Evolutionary conservation across 2,113 vertebrate species (phyloP), one percentile per base, ranked within the genome.

Genomic region (Mesoclemmys tuberculata): DNA sequence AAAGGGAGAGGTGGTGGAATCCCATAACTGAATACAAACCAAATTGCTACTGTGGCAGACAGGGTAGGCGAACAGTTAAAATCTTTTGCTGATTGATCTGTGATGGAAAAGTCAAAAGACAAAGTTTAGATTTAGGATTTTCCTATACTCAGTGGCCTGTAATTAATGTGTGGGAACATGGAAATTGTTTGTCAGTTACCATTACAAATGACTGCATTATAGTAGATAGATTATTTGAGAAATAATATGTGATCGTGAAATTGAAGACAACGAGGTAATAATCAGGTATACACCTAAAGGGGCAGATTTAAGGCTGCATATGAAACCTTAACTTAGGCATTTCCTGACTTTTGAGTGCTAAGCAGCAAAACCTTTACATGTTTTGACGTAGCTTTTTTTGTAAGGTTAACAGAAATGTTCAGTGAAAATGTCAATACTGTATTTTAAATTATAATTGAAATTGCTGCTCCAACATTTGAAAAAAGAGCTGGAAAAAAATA

Each of bases 11-110:
- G 26, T 8, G 31, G 44, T 49, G 81, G 51, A 41, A 86, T 64
- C 35, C 51, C 0, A 0, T 13, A 31, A 8, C 48, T 90, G 44
- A 9, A 22, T 0, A 0, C 55, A 46, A 58, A 51, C 2, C 13
- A 79, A 56, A 52, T 2, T 35, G 64, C 52, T 82, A 86, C 90
- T 18, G 38, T 38, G 80, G 4, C 49, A 35, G 29, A 10, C 51
- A 52, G 51, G 51, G 16, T 52, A 52, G 18, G 51, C 18, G 16
- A 19, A 38, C 49, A 82, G 14, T 5, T 44, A 11, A 64, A 84
- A 41, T 41, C 19, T 7, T 56, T n/a, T 8, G 3, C 6, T 49
- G 26, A 82, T 13, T 52, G 13, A 27, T 81, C 31, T 80, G 71
- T 26, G 8, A 11, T 38, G 61, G 54, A 85, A 55, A 92, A 82